phyloP scores from a whole-genome alignment of 2,113 vertebrate species.

The Nothobranchius furzeri region DNA sequence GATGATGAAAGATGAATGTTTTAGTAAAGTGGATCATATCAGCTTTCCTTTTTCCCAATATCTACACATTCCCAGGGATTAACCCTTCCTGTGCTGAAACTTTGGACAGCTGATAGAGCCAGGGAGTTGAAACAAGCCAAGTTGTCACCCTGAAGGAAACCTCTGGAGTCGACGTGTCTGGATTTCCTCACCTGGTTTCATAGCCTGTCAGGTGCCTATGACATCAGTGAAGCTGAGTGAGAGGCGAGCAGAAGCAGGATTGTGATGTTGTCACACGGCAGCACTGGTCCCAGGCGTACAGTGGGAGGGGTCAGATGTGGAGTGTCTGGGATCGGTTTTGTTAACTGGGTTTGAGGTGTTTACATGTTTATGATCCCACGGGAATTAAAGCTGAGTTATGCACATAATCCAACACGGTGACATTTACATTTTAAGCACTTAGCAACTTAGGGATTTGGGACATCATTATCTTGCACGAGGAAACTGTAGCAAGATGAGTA shows the following conservation, averaged over 20 bases:
- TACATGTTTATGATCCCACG: constrained; percentile 40
- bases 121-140: constrained; percentile 41
- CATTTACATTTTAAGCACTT: constrained; percentile 22
- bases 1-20: no score
- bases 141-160: constrained; percentile 52
- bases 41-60: constrained; percentile 9
- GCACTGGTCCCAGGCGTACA: constrained; percentile 31
- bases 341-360: constrained; percentile 49
- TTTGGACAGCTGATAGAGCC: constrained; percentile 38
- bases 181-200: constrained; percentile 57
- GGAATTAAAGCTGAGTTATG: constrained; percentile 6
- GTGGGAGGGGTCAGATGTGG: constrained; percentile 46
- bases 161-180: constrained; percentile 43
- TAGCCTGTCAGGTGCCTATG: constrained; percentile 52
- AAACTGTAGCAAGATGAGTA: constrained; percentile 7
- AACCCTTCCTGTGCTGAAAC: constrained; percentile 44
- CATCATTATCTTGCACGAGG: constrained; percentile 19
- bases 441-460: constrained; percentile 8
- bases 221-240: constrained; percentile 40
- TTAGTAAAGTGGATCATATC: background rate
- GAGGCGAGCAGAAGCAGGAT: constrained; percentile 61
- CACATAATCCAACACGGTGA: constrained; percentile 17
- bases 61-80: constrained; percentile 7
- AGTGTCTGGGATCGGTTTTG: constrained; percentile 54
- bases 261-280: constrained; percentile 12